phyloP scores from a whole-genome alignment of 2,797 vertebrate species.

The Rhabdophis nuchalis region DNA sequence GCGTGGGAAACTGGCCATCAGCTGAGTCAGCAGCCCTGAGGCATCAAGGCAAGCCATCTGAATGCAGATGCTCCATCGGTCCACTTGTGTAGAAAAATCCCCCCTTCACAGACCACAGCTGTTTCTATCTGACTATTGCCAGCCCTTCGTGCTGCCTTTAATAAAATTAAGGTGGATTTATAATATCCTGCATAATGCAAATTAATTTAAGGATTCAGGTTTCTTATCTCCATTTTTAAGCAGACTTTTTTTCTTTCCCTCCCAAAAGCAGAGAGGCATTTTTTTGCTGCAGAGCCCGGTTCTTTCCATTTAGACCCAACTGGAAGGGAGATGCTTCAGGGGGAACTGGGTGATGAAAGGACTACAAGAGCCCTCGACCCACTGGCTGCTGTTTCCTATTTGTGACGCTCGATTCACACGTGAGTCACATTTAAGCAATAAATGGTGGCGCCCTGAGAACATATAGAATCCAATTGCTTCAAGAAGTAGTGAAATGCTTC shows the following conservation, averaged over 20 bases:
- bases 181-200: not conserved
- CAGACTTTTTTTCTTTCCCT: slow-evolving; percentile 74
- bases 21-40: not conserved
- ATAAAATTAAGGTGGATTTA: not conserved
- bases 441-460: slow-evolving; percentile 83
- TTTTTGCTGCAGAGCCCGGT: slow-evolving; percentile 92
- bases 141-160: not conserved
- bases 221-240: slow-evolving; percentile 63
- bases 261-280: slow-evolving; percentile 71
- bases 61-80: not conserved
- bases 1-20: not conserved
- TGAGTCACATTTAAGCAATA: slow-evolving; percentile 88
- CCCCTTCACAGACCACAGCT: not conserved
- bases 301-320: slow-evolving; percentile 92
- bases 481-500: slow-evolving; percentile 90
- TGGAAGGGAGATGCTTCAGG: slow-evolving; percentile 89
- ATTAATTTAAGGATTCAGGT: slow-evolving; percentile 11
- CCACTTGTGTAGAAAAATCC: not conserved
- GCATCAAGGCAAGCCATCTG: not conserved
- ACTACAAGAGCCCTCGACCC: slow-evolving; percentile 84
- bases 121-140: not conserved
- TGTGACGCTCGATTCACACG: slow-evolving; percentile 86
- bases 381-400: slow-evolving; percentile 91
- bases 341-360: slow-evolving; percentile 93
- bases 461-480: slow-evolving; percentile 78